A percentile compares a stretch with the other conserved stretches of the same genome.
Conservation (phyloP, 2,797 vertebrate species). For the Varecia variegata region DNA sequence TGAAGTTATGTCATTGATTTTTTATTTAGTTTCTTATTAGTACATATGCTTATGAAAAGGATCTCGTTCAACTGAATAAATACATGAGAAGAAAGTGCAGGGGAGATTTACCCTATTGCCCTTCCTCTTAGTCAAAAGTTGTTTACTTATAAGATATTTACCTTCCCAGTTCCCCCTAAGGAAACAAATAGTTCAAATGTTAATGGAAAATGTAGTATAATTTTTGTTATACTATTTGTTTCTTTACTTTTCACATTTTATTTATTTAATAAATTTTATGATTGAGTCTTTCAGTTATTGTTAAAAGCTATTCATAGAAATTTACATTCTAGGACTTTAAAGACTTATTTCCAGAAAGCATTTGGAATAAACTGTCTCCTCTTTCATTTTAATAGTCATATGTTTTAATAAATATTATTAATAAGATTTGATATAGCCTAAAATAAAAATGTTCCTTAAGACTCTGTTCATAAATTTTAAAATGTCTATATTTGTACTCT, state of each 20-base stretch:
- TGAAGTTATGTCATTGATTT: not conserved
- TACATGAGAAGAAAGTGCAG: not conserved
- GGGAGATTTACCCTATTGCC: not conserved
- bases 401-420: not conserved
- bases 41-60: not conserved
- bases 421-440: not conserved
- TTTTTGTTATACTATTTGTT: not conserved
- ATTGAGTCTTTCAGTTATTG: not conserved
- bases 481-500: not conserved
- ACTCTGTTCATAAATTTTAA: not conserved
- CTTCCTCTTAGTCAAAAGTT: not conserved
- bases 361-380: not conserved
- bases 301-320: slow-evolving; percentile 9
- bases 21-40: not conserved
- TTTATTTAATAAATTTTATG: not conserved
- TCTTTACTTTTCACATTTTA: not conserved
- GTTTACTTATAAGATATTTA: not conserved
- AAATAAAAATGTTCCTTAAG: not conserved
- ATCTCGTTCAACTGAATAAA: not conserved
- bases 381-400: not conserved
- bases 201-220: not conserved
- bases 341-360: not conserved
- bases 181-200: not conserved
- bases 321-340: not conserved
- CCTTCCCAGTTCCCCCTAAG: not conserved